Base-by-base conservation (phyloP, 1,140 invertebrate species). In the Drosophila ohnishii region DNA sequence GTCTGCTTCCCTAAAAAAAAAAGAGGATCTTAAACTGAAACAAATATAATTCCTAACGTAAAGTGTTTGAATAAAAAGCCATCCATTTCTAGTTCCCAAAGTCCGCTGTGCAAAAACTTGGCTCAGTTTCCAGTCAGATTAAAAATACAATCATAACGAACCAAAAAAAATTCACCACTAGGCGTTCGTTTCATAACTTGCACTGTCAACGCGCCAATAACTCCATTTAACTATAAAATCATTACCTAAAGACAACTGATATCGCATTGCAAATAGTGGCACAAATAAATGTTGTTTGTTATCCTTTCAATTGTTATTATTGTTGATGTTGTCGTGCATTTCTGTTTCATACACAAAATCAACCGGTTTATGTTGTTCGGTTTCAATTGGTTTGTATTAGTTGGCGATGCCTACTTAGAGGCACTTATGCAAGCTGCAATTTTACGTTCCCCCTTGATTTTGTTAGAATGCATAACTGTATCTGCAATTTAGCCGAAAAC, bases 321-420 rank as follows among this genome's bases (percentile, higher is more conserved):
- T 86, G 83, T 80, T 78, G 78, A 67, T 86, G 75, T 86, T 75
- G 78, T 78, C 77, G 69, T 82, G 53, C 69, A 74, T 78, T 78
- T 81, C 19, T 59, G 67, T 71, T 71, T 69, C 28, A 74, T 60
- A 86, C 73, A 71, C 62, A 71, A 53, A 64, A 58, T 47, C 37
- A 64, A 14, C 50, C 67, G 28, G 44, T 67, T 86, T 37, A 34
- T 45, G 75, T 48, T 50, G 59, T 75, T 79, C 51, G 44, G 48
- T 67, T 77, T 63, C 35, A 40, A 14, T 65, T 57, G 55, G 53
- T 64, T 88, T 77, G 55, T 61, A 58, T 88, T 84, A 51, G 70
- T 83, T 88, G 62, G 76, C 73, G 58, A 62, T 59, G 84, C 84
- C 84, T 87, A 72, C 77, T 75, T 87, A 87, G 84, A 80, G 84